A percentile compares a stretch with the other conserved stretches of the same genome.
Conservation (phyloP, 2,797 vertebrate genomes). For the Chelon auratus region DNA sequence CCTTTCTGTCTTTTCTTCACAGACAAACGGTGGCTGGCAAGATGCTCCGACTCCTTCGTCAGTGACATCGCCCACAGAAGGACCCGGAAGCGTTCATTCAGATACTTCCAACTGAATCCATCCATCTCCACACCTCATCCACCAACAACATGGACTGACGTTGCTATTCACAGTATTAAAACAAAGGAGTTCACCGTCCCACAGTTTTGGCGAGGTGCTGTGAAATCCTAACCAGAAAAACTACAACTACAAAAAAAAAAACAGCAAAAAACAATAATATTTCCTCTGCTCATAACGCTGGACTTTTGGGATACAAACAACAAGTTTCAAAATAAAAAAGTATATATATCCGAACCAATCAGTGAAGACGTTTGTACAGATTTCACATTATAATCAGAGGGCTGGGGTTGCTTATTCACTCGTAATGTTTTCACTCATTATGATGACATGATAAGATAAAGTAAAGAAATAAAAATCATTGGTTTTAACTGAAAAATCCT, state of each 20-base stretch:
- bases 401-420: slow-evolving; percentile 83
- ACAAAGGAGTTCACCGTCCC: slow-evolving; percentile 72
- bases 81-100: slow-evolving; percentile 99
- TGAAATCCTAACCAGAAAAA: slow-evolving; percentile 64
- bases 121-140: slow-evolving; percentile 74
- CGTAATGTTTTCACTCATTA: slow-evolving; percentile 80
- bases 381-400: slow-evolving; percentile 86
- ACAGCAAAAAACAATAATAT: slow-evolving; percentile 64
- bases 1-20: slow-evolving; percentile 43
- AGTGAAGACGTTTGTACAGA: slow-evolving; percentile 83
- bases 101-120: slow-evolving; percentile 99
- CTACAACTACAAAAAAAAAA: background rate
- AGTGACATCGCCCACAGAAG: slow-evolving; percentile 99
- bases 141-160: slow-evolving; percentile 74
- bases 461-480: slow-evolving; percentile 74
- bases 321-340: slow-evolving; percentile 82
- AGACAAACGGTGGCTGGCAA: slow-evolving; percentile 99
- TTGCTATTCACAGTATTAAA: slow-evolving; percentile 79
- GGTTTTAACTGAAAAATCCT: slow-evolving; percentile 79
- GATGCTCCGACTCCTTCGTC: slow-evolving; percentile 98
- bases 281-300: slow-evolving; percentile 80
- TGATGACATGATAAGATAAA: slow-evolving; percentile 79
- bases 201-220: slow-evolving; percentile 68
- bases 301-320: slow-evolving; percentile 87
- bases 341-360: slow-evolving; percentile 61